phyloP scores from a whole-genome alignment of 2,113 vertebrate genomes.

The Poeciliopsis prolifica region DNA sequence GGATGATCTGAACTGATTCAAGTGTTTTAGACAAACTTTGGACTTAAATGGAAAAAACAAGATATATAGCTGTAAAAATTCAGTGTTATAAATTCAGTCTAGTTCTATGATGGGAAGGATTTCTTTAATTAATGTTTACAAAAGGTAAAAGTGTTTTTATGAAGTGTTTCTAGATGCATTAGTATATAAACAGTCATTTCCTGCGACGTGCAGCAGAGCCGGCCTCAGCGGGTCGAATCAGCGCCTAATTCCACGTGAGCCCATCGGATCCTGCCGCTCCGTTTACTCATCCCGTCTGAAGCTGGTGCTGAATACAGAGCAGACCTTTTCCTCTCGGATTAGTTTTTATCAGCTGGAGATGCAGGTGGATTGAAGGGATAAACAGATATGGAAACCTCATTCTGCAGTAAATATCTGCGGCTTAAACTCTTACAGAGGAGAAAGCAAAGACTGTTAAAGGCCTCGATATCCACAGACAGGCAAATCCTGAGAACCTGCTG shows the following conservation, averaged over 20 bases:
- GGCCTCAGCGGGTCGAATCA: conserved; percentile 50
- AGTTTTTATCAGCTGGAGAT: conserved; percentile 62
- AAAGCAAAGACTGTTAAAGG: conserved; percentile 41
- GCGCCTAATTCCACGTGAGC: conserved; percentile 49
- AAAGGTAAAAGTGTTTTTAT: background rate
- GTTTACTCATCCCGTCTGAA: conserved; percentile 24
- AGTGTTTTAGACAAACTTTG: too few species aligned
- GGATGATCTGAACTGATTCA: too few species aligned
- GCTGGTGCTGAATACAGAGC: conserved; percentile 66
- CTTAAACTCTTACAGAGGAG: conserved; percentile 52
- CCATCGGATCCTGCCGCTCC: conserved; percentile 32
- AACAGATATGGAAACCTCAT: conserved; percentile 63
- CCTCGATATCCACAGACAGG: conserved; percentile 39
- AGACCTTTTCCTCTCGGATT: conserved; percentile 57
- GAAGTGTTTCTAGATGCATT: background rate
- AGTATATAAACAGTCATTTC: conserved; percentile 29
- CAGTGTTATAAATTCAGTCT: too few species aligned
- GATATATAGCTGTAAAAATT: too few species aligned
- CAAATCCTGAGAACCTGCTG: background rate
- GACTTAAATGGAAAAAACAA: too few species aligned
- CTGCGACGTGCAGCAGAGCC: conserved; percentile 9
- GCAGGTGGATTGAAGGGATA: conserved; percentile 69
- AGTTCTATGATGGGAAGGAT: conserved; percentile 53
- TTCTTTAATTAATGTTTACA: conserved; percentile 42
- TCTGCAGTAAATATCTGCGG: conserved; percentile 51